Conservation (phyloP, 2,888 invertebrate genomes). For the Blera fallax region DNA sequence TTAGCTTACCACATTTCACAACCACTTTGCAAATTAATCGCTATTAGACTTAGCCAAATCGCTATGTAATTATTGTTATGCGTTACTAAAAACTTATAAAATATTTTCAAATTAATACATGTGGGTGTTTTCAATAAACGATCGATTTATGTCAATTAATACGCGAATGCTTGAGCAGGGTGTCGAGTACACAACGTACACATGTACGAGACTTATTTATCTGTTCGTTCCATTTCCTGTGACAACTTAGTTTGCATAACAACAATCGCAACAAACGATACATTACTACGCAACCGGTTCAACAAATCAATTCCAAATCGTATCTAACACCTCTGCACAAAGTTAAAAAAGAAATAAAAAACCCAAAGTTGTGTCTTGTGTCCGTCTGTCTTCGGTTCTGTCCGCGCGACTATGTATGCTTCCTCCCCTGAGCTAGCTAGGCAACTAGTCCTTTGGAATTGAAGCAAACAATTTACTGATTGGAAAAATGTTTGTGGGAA, state of each 20-base stretch:
- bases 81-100: neutral
- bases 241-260: slow-evolving; percentile 58
- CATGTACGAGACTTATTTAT: slow-evolving; percentile 11
- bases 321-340: slow-evolving; percentile 67
- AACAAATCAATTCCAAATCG: slow-evolving; percentile 65
- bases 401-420: slow-evolving; percentile 10
- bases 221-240: slow-evolving; percentile 32
- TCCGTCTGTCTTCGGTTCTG: slow-evolving; percentile 19
- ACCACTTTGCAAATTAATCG: neutral
- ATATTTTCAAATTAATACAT: neutral
- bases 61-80: neutral
- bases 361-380: slow-evolving; percentile 3
- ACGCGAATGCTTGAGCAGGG: slow-evolving; percentile 56
- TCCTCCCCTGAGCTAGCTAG: slow-evolving; percentile 20
- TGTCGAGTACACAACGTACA: slow-evolving; percentile 25
- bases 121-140: slow-evolving; percentile 60
- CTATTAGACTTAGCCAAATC: neutral
- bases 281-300: slow-evolving; percentile 44
- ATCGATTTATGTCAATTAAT: slow-evolving; percentile 68
- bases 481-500: slow-evolving; percentile 52
- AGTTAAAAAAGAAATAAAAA: slow-evolving; percentile 48
- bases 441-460: too few species aligned
- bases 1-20: neutral
- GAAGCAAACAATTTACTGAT: slow-evolving; percentile 57
- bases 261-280: slow-evolving; percentile 17